These are phyloP conservation scores for Ploceus nigricollis DNA, from an alignment of 2,113 vertebrate species.

Conservation along the genomic window DNA sequence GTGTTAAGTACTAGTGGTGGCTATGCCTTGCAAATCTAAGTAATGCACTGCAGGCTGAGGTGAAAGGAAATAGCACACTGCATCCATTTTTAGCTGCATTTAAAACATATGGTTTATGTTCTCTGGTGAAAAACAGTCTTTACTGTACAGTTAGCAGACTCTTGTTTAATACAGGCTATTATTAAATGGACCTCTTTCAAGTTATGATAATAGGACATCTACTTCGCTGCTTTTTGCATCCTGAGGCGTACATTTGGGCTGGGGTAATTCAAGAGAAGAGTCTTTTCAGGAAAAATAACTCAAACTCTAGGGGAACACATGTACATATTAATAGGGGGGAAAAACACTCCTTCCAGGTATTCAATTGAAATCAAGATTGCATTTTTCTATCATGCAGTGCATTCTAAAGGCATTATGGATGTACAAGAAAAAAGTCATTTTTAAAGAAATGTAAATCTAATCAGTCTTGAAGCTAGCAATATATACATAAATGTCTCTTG, in stretches of 20 bases:
- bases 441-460: slow-evolving; percentile 74
- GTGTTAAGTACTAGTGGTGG: slow-evolving; percentile 14
- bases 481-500: slow-evolving; percentile 75
- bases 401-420: slow-evolving; percentile 5
- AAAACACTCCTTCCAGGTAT: slow-evolving; percentile 12
- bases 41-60: neutral
- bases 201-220: slow-evolving; percentile 34
- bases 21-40: slow-evolving; percentile 6
- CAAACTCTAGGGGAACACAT: neutral
- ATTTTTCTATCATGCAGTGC: neutral
- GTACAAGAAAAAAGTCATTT: slow-evolving; percentile 9
- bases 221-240: neutral
- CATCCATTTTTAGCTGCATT: neutral
- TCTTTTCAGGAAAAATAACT: slow-evolving; percentile 12
- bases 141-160: slow-evolving; percentile 46
- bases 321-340: neutral
- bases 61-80: slow-evolving; percentile 13
- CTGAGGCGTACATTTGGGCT: neutral
- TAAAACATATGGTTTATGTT: slow-evolving; percentile 11
- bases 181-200: slow-evolving; percentile 53
- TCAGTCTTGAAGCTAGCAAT: slow-evolving; percentile 72
- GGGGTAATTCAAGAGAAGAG: slow-evolving; percentile 17
- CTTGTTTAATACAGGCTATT: slow-evolving; percentile 54
- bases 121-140: slow-evolving; percentile 1
- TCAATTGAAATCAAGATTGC: neutral